phyloP scores from a whole-genome alignment of 2,888 invertebrate genomes.

The Busseola fusca region DNA sequence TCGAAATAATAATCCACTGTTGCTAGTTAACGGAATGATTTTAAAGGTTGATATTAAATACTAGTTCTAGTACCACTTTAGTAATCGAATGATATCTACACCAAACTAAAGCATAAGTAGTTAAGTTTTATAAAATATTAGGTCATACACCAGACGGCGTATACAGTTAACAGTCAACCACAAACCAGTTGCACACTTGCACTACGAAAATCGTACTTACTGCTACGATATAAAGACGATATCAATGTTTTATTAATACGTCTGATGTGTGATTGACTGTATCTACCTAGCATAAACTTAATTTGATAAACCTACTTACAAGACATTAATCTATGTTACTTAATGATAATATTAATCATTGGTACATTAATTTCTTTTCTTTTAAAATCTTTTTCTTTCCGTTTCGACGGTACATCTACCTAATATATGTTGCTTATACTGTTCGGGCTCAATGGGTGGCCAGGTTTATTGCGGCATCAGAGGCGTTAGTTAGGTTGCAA shows the following conservation, averaged over 20 bases:
- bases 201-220: background rate
- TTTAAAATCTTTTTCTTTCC: background rate
- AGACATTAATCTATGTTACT: slow-evolving; percentile 2
- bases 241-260: background rate
- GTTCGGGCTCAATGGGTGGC: too few species aligned
- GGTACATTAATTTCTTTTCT: background rate
- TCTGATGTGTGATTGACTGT: background rate
- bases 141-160: slow-evolving; percentile 1
- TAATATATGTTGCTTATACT: too few species aligned
- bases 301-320: slow-evolving; percentile 13
- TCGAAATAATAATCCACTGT: slow-evolving; percentile 49
- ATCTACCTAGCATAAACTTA: background rate
- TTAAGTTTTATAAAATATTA: slow-evolving; percentile 37
- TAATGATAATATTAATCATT: slow-evolving; percentile 24
- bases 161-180: background rate
- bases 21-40: slow-evolving; percentile 31
- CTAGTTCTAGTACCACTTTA: slow-evolving; percentile 39
- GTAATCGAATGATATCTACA: slow-evolving; percentile 28
- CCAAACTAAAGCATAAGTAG: background rate
- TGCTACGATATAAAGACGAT: background rate
- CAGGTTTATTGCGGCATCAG: background rate
- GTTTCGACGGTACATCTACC: background rate
- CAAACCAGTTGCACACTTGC: background rate
- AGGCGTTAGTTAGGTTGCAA: background rate
- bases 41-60: slow-evolving; percentile 45